Evolutionary conservation across 2,797 vertebrate species (phyloP).

Genomic region (Leuciscus waleckii): DNA sequence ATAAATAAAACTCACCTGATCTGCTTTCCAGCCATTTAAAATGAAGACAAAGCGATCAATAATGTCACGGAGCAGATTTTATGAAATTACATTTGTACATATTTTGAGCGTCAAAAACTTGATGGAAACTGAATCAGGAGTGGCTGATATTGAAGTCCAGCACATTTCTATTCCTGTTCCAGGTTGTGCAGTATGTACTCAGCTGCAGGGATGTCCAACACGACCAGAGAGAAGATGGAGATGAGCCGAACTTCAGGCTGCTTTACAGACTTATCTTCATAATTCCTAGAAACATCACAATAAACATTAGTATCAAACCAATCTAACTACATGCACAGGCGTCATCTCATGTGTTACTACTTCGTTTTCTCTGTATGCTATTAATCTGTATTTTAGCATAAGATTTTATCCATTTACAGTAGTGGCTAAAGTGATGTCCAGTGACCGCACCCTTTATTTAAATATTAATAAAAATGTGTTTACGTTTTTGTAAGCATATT

Average conservation of each 20-base stretch:
- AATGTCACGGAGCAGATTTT: neutral
- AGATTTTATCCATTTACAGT: neutral
- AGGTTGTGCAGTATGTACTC: neutral
- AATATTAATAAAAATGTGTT: neutral
- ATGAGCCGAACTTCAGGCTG: neutral
- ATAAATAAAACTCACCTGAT: slow-evolving; percentile 44
- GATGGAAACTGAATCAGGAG: neutral
- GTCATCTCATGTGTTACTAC: neutral
- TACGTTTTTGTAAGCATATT: neutral
- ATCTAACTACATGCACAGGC: neutral
- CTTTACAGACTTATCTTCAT: neutral
- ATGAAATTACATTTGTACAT: neutral
- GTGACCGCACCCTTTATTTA: neutral
- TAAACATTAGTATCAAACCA: neutral
- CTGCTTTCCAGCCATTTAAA: slow-evolving; percentile 53
- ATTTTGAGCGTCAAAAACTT: neutral
- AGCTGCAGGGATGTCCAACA: neutral
- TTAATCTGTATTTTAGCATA: neutral
- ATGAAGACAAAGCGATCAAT: neutral
- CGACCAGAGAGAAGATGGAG: neutral
- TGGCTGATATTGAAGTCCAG: neutral
- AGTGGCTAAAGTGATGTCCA: neutral
- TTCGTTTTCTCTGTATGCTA: neutral
- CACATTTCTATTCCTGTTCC: neutral
- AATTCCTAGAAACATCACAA: neutral